phyloP scores from a whole-genome alignment of 2,888 invertebrate species.

The Cephus sareptanus region DNA sequence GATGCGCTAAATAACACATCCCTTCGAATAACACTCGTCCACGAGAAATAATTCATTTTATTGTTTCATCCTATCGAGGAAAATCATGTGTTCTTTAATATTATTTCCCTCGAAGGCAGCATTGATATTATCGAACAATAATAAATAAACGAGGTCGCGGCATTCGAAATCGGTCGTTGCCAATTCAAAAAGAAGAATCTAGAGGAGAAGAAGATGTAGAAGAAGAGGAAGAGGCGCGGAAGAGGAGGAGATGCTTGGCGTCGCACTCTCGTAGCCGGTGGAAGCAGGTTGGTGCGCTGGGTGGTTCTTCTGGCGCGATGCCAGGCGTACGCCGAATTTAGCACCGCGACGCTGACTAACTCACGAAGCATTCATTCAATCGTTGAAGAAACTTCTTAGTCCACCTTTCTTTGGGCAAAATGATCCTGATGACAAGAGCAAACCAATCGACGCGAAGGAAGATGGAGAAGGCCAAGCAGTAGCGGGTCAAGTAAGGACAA shows the following conservation, averaged over 20 bases:
- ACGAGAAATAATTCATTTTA: constrained; percentile 6
- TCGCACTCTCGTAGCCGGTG: constrained; percentile 38
- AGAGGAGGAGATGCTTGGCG: constrained; percentile 28
- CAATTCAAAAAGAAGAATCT: constrained; percentile 11
- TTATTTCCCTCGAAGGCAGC: too few species aligned
- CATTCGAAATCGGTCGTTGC: constrained; percentile 6
- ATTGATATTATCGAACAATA: neutral
- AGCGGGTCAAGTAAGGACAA: too few species aligned
- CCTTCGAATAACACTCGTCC: neutral
- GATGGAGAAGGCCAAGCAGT: too few species aligned
- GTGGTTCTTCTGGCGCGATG: constrained; percentile 61
- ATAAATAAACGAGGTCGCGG: constrained; percentile 4
- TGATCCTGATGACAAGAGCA: too few species aligned
- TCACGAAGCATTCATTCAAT: constrained; percentile 65
- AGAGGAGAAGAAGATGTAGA: constrained; percentile 2
- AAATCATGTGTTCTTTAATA: too few species aligned
- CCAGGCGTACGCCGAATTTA: constrained; percentile 63
- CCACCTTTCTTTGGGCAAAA: too few species aligned
- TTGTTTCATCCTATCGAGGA: neutral
- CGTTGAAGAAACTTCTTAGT: constrained; percentile 36
- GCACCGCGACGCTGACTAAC: constrained; percentile 65
- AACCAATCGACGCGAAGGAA: too few species aligned
- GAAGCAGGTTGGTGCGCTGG: constrained; percentile 65
- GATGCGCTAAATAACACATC: too few species aligned
- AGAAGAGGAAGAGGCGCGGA: constrained; percentile 1